Evolutionary conservation across 2,113 vertebrate species (phyloP), one percentile per base, ranked within the genome.

Genomic region (Empidonax alnorum): DNA sequence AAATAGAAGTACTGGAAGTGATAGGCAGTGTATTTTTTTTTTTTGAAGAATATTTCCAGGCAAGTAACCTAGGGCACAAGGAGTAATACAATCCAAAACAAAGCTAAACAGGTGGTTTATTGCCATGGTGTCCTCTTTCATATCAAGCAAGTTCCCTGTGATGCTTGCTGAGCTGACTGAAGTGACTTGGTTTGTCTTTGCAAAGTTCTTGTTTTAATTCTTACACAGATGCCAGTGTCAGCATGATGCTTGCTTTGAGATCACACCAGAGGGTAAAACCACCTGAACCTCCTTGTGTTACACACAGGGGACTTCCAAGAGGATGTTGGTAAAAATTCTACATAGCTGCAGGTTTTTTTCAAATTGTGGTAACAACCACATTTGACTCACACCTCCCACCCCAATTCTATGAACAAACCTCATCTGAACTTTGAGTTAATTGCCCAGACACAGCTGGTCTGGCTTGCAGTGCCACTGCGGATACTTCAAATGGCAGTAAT

Each of bases 371-470:
- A 58, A 44, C 72, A 92, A 8, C 58, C 41, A 63, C 42, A n/a
- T 63, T 93, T 94, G 65, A 74, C 76, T 94, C 50, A 74, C 39
- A 14, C 50, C 12, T 84, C 56, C 76, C 44, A 78, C 52, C 56
- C 39, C 49, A 46, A 4, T 91, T 92, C 80, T 82, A 35, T 59
- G 87, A 65, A 84, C 30, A 92, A 95, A 79, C 35, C 89, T 94
- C 49, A 84, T 87, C 41, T 94, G 86, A 91, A 89, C 77, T 75
- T 65, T 13, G 62, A 78, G 44, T 44, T 87, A 87, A 89, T 94
- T 69, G 84, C 50, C 30, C 86, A 89, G 89, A 71, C 86, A 77
- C 92, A 94, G 84, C 89, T 94, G 94, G 73, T 72, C 93, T 94
- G 93, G 89, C 73, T 87, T 62, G 69, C 69, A 69, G 52, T 84